These are phyloP conservation scores for Sarcophaga carnaria DNA, from an alignment of 2,888 invertebrate genomes.

Conservation along the genomic window DNA sequence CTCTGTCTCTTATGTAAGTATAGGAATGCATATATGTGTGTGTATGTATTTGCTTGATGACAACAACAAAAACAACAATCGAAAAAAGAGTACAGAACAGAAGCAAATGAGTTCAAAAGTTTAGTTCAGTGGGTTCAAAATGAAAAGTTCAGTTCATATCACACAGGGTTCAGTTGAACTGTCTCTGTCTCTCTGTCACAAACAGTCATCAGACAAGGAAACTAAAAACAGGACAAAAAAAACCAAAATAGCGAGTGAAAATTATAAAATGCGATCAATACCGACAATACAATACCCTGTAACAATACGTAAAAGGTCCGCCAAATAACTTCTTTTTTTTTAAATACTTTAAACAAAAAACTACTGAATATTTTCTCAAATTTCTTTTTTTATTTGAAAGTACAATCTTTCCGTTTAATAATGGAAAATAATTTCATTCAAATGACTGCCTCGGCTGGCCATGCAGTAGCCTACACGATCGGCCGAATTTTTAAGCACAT, in stretches of 20 bases:
- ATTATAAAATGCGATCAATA: background rate
- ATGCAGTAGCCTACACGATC: too few relatives aligned
- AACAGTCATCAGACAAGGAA: background rate
- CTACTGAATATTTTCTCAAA: too few relatives aligned
- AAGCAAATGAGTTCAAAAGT: slow-evolving; percentile 32
- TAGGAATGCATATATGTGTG: background rate
- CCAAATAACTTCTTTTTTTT: too few relatives aligned
- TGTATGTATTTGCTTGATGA: background rate
- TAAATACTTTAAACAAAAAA: too few relatives aligned
- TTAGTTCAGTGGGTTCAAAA: slow-evolving; percentile 19
- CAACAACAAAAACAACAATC: background rate
- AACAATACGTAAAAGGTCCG: too few relatives aligned
- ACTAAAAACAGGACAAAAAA: background rate
- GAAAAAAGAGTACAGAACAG: background rate
- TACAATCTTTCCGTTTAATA: too few relatives aligned
- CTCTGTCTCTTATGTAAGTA: background rate
- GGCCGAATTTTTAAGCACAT: too few relatives aligned
- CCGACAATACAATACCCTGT: too few relatives aligned
- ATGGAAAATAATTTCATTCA: too few relatives aligned
- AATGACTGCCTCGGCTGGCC: too few relatives aligned
- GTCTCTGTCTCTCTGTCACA: slow-evolving; percentile 25
- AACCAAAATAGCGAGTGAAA: background rate
- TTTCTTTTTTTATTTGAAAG: too few relatives aligned
- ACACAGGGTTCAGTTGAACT: slow-evolving; percentile 29
- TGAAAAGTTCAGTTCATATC: slow-evolving; percentile 26